Evolutionary conservation across 2,113 vertebrate genomes (phyloP).

Genomic region (Bombycilla garrulus): DNA sequence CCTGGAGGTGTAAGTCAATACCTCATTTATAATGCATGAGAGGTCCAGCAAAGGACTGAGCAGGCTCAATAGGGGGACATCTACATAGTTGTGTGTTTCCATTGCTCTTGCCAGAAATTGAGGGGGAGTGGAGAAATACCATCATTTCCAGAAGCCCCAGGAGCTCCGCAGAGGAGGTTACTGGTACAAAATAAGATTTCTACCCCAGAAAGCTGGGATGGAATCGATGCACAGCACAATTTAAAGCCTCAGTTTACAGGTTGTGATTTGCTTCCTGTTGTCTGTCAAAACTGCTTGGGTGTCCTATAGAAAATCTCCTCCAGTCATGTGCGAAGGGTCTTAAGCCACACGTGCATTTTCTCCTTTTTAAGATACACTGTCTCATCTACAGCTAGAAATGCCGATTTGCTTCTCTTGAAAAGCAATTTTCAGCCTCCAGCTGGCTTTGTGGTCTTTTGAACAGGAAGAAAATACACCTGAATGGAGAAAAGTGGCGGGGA

Average conservation of each 20-base stretch:
- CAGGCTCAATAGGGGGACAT: neutral
- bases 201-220: neutral
- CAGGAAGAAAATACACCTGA: neutral
- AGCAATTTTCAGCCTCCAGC: conserved; percentile 6
- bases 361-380: neutral
- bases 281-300: neutral
- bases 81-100: neutral
- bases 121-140: neutral
- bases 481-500: neutral
- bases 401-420: neutral
- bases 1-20: neutral
- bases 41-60: neutral
- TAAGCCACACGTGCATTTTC: neutral
- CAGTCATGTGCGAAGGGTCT: neutral
- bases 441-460: neutral
- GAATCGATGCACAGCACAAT: accelerated
- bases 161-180: neutral
- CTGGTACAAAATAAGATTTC: neutral
- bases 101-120: neutral
- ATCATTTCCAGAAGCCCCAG: neutral
- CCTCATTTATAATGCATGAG: neutral
- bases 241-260: neutral
- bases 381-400: neutral
- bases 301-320: neutral
- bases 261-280: neutral